Conservation (phyloP, 2,888 invertebrate genomes). For the Mesorhabditis spiculigera region DNA sequence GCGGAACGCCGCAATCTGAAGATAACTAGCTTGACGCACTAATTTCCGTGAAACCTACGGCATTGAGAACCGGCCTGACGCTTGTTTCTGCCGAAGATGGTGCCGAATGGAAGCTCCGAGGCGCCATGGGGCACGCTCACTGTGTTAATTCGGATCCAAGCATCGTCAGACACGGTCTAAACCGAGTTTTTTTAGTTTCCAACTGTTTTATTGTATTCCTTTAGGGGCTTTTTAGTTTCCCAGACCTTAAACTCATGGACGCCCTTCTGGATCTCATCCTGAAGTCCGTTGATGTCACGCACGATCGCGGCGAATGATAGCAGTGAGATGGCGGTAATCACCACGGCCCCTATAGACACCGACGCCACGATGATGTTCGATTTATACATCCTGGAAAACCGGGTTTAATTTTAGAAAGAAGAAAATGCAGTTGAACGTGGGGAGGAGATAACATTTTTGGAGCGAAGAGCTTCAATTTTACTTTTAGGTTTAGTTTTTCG, state of each 20-base stretch:
- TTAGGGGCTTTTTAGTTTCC: neutral
- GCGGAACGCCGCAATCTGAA: neutral
- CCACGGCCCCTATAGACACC: neutral
- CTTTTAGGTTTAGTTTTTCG: too few species aligned
- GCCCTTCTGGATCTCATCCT: slow-evolving; percentile 5
- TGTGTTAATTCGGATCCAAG: neutral
- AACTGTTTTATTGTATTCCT: slow-evolving; percentile 2
- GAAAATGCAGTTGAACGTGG: too few species aligned
- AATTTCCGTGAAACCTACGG: neutral
- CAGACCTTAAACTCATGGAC: slow-evolving; percentile 6
- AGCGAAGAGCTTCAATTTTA: too few species aligned
- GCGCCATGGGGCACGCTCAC: neutral
- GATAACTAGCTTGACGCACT: neutral
- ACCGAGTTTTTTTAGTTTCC: neutral
- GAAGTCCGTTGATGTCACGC: neutral
- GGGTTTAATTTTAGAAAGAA: too few species aligned
- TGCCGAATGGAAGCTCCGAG: neutral
- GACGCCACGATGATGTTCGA: neutral
- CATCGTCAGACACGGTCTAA: slow-evolving; percentile 2
- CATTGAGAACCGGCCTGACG: neutral
- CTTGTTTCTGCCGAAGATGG: slow-evolving; percentile 2
- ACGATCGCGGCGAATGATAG: neutral
- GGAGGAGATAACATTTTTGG: too few species aligned
- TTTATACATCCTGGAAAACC: too few species aligned
- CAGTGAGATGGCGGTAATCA: slow-evolving; percentile 6